phyloP scores from a whole-genome alignment of 37 sponge, comb jelly and placozoan species.

The Axinella damicornis region DNA sequence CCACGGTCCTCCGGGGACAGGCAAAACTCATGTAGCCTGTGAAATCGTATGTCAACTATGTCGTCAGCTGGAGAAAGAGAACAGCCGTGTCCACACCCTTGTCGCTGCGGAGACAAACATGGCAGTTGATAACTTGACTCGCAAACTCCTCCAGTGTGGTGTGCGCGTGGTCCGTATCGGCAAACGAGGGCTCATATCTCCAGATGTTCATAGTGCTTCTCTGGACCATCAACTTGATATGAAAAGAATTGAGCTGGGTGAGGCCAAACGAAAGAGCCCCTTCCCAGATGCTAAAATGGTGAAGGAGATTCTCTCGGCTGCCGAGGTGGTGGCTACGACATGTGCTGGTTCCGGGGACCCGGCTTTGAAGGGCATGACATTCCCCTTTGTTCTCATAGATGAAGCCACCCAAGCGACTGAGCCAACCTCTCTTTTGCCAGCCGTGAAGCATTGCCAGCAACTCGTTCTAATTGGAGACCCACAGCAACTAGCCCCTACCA shows the following conservation, averaged over 20 bases:
- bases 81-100: constrained; percentile 43
- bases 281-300: not conserved
- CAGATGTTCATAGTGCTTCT: constrained; percentile 41
- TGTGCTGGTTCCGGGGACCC: constrained; percentile 74
- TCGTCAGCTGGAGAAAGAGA: not conserved
- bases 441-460: constrained; percentile 59
- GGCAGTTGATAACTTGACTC: constrained; percentile 78
- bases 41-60: constrained; percentile 51
- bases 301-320: constrained; percentile 52
- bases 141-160: constrained; percentile 26
- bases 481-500: constrained; percentile 66
- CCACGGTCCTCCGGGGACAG: constrained; percentile 91
- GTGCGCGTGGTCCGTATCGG: constrained; percentile 70
- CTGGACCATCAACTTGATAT: constrained; percentile 61
- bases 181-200: constrained; percentile 34
- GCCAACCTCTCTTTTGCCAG: constrained; percentile 59
- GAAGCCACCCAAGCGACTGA: constrained; percentile 82
- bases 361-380: constrained; percentile 45
- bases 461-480: constrained; percentile 83
- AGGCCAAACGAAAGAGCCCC: constrained; percentile 8
- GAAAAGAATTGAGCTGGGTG: constrained; percentile 46
- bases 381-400: constrained; percentile 74
- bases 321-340: constrained; percentile 68
- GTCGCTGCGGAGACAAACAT: constrained; percentile 82
- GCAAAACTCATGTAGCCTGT: constrained; percentile 78